A percentile compares a stretch with the other conserved stretches of the same genome.
Evolutionary conservation across 2,888 invertebrate genomes (phyloP).

Genomic region (Apamea crenata): DNA sequence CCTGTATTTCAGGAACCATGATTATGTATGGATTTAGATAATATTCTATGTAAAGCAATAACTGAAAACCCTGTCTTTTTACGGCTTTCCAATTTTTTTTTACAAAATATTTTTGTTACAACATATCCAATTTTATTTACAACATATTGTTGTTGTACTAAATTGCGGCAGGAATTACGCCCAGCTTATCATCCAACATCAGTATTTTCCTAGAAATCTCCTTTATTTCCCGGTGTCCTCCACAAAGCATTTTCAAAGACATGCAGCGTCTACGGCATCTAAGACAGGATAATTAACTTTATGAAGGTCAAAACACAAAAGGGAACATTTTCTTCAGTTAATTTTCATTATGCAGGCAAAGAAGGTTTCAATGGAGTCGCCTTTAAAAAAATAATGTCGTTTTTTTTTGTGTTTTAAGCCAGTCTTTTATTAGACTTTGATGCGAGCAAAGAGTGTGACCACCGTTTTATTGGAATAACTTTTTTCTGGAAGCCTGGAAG

Average conservation of each 20-base stretch:
- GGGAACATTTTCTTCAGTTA: slow-evolving; percentile 38
- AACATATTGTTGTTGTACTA: too few species aligned
- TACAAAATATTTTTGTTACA: neutral
- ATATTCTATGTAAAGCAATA: too few species aligned
- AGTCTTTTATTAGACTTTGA: slow-evolving; percentile 16
- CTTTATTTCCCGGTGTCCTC: slow-evolving; percentile 14
- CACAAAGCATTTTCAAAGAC: slow-evolving; percentile 55
- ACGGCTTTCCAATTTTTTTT: neutral
- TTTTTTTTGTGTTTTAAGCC: slow-evolving; percentile 18
- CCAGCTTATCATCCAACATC: neutral
- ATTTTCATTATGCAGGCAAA: slow-evolving; percentile 35
- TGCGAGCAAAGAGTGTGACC: neutral
- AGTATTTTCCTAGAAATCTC: slow-evolving; percentile 30
- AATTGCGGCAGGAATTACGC: neutral
- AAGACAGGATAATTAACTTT: slow-evolving; percentile 60
- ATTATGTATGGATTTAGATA: too few species aligned
- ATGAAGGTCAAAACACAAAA: slow-evolving; percentile 54
- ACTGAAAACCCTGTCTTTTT: too few species aligned
- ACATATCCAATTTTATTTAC: too few species aligned
- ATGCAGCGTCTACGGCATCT: slow-evolving; percentile 30
- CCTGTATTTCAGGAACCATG: too few species aligned
- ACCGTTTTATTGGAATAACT: neutral
- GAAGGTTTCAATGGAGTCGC: slow-evolving; percentile 3
- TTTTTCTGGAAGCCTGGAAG: neutral
- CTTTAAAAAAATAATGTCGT: neutral